phyloP scores from a whole-genome alignment of 2,888 invertebrate genomes.

The Oxycera nigricornis region DNA sequence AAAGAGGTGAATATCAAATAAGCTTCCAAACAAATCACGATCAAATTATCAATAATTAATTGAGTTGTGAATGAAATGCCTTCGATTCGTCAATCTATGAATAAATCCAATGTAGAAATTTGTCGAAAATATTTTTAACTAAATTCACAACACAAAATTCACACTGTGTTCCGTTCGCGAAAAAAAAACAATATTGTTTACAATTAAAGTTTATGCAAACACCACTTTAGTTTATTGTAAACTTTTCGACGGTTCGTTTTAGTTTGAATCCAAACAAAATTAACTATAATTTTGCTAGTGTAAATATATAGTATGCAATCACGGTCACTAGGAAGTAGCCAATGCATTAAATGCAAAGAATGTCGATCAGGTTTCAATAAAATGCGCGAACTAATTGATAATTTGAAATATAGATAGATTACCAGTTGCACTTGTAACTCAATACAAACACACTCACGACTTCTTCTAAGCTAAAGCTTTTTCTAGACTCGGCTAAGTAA shows the following conservation, averaged over 20 bases:
- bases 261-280: not conserved
- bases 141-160: too few relatives aligned
- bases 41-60: too few relatives aligned
- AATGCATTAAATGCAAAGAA: too few relatives aligned
- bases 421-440: not conserved
- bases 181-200: too few relatives aligned
- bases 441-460: not conserved
- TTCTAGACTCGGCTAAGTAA: not conserved
- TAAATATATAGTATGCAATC: not conserved
- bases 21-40: too few relatives aligned
- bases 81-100: too few relatives aligned
- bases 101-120: too few relatives aligned
- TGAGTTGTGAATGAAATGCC: too few relatives aligned
- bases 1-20: too few relatives aligned
- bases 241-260: not conserved
- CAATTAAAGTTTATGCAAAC: not conserved
- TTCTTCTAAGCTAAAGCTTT: conserved; percentile 14
- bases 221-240: not conserved
- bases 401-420: too few relatives aligned
- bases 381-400: not conserved
- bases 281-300: not conserved
- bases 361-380: not conserved
- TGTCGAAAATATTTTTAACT: too few relatives aligned
- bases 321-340: not conserved
- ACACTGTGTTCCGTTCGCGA: too few relatives aligned